A percentile compares a stretch with the other conserved stretches of the same genome.
These are phyloP conservation scores for Crepidodera aurea DNA, from an alignment of 2,888 invertebrate genomes.

Conservation along the genomic window DNA sequence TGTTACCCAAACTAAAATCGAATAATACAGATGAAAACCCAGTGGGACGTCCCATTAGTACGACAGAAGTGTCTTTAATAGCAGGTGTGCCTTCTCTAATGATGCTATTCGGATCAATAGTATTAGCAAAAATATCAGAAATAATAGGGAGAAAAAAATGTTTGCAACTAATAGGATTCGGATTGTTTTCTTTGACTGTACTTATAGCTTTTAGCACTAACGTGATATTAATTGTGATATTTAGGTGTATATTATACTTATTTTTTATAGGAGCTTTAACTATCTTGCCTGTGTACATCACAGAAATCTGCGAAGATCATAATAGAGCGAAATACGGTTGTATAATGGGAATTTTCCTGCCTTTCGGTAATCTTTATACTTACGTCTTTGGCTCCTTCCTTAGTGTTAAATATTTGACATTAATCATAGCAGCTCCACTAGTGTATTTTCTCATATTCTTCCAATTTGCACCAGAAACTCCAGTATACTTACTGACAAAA, in stretches of 20 bases:
- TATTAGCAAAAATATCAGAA: slow-evolving; percentile 34
- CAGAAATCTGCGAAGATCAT: slow-evolving; percentile 33
- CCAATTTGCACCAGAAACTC: slow-evolving; percentile 27
- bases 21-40: slow-evolving; percentile 39
- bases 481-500: slow-evolving; percentile 9
- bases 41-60: slow-evolving; percentile 31
- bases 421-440: slow-evolving; percentile 23
- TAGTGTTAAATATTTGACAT: slow-evolving; percentile 10
- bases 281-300: slow-evolving; percentile 20
- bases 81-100: slow-evolving; percentile 37
- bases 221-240: slow-evolving; percentile 21
- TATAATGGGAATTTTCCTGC: slow-evolving; percentile 21
- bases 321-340: slow-evolving; percentile 31
- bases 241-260: slow-evolving; percentile 18
- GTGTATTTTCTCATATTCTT: slow-evolving; percentile 16
- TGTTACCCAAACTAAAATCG: slow-evolving; percentile 37
- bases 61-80: slow-evolving; percentile 39
- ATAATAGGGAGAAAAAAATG: slow-evolving; percentile 70
- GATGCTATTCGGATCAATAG: slow-evolving; percentile 36
- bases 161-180: slow-evolving; percentile 68
- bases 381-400: slow-evolving; percentile 27
- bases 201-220: slow-evolving; percentile 32
- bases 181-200: slow-evolving; percentile 65
- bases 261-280: slow-evolving; percentile 19
- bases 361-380: slow-evolving; percentile 30